phyloP scores from a whole-genome alignment of 2,797 vertebrate genomes.

The Amphiprion clarkii region DNA sequence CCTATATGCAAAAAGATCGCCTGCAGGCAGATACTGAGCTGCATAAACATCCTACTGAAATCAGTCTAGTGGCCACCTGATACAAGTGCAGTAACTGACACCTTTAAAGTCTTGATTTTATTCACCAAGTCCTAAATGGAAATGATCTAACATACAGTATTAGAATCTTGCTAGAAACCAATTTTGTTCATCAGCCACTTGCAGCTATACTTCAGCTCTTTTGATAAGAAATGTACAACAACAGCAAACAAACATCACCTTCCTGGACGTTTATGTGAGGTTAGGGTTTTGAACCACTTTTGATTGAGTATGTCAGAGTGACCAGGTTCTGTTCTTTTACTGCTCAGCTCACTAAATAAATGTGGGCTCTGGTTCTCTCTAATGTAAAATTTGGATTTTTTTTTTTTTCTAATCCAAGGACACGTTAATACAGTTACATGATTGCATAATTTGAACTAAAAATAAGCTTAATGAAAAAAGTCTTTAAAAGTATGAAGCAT shows the following conservation, averaged over 20 bases:
- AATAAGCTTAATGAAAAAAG: slow-evolving; percentile 26
- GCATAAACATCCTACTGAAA: background rate
- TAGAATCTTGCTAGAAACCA: background rate
- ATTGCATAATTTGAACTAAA: slow-evolving; percentile 15
- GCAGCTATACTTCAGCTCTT: background rate
- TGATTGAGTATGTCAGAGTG: background rate
- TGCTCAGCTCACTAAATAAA: background rate
- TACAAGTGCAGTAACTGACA: background rate
- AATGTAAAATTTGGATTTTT: no score
- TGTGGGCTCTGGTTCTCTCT: background rate
- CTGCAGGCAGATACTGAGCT: background rate
- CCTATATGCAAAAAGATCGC: background rate
- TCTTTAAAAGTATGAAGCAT: slow-evolving; percentile 9
- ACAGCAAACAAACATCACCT: background rate
- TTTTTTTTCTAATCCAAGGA: background rate
- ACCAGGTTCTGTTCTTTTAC: background rate
- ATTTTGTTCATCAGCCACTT: no score
- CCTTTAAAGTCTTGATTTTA: background rate
- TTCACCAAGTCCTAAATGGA: background rate
- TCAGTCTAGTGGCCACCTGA: background rate
- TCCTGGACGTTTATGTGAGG: background rate
- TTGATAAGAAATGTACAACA: background rate
- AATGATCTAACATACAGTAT: background rate
- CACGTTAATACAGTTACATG: background rate
- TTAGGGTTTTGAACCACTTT: slow-evolving; percentile 8